phyloP scores from a whole-genome alignment of 2,797 vertebrate genomes.

The Xenops minutus region DNA sequence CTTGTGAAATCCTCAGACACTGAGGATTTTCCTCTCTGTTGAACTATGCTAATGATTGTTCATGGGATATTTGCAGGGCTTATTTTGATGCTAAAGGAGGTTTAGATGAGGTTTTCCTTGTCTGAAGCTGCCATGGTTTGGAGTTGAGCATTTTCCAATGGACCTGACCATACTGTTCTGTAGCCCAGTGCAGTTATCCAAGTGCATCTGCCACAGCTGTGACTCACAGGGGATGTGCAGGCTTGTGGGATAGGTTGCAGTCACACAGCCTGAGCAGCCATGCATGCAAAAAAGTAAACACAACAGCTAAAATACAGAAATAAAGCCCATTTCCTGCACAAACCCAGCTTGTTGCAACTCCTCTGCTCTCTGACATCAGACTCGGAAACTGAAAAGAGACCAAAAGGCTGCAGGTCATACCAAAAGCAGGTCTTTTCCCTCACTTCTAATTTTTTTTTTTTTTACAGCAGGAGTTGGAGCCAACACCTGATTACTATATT shows the following conservation, averaged over 20 bases:
- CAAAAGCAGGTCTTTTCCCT: not conserved
- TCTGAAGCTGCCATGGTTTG: not conserved
- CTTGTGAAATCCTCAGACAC: not conserved
- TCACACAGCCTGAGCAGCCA: not conserved
- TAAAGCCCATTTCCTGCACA: not conserved
- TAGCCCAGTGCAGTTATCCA: not conserved
- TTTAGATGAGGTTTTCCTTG: not conserved
- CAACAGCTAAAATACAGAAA: not conserved
- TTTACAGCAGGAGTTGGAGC: not conserved
- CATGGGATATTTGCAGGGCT: not conserved
- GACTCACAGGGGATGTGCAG: fast-evolving
- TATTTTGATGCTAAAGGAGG: not conserved
- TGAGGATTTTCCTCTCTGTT: conserved; percentile 28
- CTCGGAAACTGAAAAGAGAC: conserved; percentile 48
- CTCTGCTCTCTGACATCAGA: conserved; percentile 33
- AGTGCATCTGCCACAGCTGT: not conserved
- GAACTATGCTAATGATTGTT: not conserved
- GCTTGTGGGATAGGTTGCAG: not conserved
- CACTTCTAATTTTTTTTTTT: not conserved
- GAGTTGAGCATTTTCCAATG: not conserved
- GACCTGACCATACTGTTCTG: not conserved
- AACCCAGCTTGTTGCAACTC: not conserved
- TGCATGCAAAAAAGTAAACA: not conserved
- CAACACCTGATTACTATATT: not conserved
- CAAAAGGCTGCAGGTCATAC: not conserved